Evolutionary conservation across 2,797 vertebrate species (phyloP).

Genomic region (Spheniscus humboldti): DNA sequence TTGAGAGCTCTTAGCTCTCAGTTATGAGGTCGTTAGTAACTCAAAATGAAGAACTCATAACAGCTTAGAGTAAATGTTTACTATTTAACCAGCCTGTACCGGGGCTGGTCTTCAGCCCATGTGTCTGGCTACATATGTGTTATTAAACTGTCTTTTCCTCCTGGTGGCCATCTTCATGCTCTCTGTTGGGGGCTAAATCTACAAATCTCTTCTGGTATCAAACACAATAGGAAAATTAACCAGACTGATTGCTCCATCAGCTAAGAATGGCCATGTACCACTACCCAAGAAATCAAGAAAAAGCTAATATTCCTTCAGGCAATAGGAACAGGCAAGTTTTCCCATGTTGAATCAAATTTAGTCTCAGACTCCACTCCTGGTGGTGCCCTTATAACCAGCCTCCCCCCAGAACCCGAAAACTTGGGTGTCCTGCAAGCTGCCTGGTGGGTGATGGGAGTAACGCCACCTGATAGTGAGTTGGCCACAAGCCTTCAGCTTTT

Average conservation of each 20-base stretch:
- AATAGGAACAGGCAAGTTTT: not conserved
- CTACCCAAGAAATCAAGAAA: conserved; percentile 32
- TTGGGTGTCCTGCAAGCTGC: not conserved
- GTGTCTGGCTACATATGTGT: not conserved
- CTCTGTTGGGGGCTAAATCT: not conserved
- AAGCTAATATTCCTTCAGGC: conserved; percentile 16
- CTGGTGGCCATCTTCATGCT: not conserved
- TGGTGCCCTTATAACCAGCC: rapidly evolving
- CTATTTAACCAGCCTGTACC: not conserved
- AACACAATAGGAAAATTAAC: not conserved
- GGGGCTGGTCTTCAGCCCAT: not conserved
- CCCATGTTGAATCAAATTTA: not conserved
- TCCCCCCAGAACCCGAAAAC: not conserved
- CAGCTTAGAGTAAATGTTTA: not conserved
- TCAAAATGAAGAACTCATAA: not conserved
- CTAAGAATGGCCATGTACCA: not conserved
- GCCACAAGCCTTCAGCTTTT: not conserved
- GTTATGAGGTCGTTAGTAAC: not conserved
- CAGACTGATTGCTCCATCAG: conserved; percentile 1
- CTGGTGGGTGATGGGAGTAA: not conserved
- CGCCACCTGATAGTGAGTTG: not conserved
- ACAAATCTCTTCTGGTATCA: not conserved
- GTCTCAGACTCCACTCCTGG: not conserved
- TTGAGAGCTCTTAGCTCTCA: not conserved
- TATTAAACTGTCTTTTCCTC: not conserved